A percentile compares a stretch with the other conserved stretches of the same genome.
phyloP scores from a whole-genome alignment of 2,113 vertebrate species.

The Picathartes gymnocephalus region DNA sequence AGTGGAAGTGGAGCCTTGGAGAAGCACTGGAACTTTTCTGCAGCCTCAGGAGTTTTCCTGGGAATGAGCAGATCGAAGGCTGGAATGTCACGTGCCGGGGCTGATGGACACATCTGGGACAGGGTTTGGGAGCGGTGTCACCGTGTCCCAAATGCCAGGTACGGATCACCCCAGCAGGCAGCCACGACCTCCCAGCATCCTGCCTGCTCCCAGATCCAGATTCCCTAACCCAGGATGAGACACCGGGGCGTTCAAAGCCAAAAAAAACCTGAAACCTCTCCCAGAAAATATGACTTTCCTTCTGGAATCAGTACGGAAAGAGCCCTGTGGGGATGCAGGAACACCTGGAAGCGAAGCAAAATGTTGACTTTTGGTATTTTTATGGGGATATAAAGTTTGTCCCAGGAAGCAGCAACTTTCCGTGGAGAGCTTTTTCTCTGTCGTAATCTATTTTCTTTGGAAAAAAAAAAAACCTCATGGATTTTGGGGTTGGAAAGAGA shows the following conservation, averaged over 20 bases:
- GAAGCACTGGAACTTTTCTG: background rate
- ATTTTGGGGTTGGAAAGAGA: background rate
- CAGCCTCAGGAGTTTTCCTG: background rate
- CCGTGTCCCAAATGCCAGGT: background rate
- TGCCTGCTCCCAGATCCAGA: background rate
- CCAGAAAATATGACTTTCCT: background rate
- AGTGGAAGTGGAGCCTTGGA: background rate
- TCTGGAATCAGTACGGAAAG: background rate
- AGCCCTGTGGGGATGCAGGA: background rate
- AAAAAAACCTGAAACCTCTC: background rate
- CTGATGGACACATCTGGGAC: background rate
- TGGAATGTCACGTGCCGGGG: background rate
- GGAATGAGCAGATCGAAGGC: fast-evolving
- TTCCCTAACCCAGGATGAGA: background rate
- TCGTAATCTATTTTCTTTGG: background rate
- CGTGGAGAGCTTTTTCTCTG: background rate
- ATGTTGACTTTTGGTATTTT: background rate
- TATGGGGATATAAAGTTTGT: slow-evolving; percentile 12
- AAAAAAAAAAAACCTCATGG: background rate
- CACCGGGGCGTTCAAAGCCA: background rate
- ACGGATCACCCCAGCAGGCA: background rate
- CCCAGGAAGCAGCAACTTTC: background rate
- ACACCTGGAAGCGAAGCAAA: background rate
- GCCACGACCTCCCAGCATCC: fast-evolving
- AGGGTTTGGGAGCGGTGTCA: background rate